These are phyloP conservation scores for Eupelmus urozonus DNA, from an alignment of 2,888 invertebrate species.

Conservation along the genomic window DNA sequence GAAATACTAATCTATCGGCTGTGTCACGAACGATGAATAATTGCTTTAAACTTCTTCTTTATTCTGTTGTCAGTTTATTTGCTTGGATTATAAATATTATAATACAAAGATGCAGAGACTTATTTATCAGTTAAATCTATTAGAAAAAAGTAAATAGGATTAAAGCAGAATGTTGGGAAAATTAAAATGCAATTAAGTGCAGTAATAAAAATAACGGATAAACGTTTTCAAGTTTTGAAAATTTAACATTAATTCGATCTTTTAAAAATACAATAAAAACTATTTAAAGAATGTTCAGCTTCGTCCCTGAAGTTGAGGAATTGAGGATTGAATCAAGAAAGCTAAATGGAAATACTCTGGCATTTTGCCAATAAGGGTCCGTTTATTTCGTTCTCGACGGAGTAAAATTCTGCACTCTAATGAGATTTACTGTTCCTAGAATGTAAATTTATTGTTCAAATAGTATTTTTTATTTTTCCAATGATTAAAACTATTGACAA, in stretches of 20 bases:
- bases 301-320: slow-evolving; percentile 10
- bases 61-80: too few species aligned
- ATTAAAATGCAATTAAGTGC: too few species aligned
- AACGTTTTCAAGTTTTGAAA: not conserved
- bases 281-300: slow-evolving; percentile 14
- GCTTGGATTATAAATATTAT: too few species aligned
- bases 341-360: slow-evolving; percentile 21
- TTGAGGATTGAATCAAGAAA: slow-evolving; percentile 20
- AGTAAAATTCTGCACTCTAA: slow-evolving; percentile 12
- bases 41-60: not conserved
- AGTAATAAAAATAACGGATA: too few species aligned
- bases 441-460: not conserved
- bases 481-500: too few species aligned
- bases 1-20: slow-evolving; percentile 15
- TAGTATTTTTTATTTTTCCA: not conserved
- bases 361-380: slow-evolving; percentile 24
- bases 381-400: slow-evolving; percentile 26
- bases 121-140: too few species aligned
- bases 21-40: not conserved
- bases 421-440: slow-evolving; percentile 6
- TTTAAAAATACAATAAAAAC: slow-evolving; percentile 2
- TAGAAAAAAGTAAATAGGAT: too few species aligned
- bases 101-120: too few species aligned
- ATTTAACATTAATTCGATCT: not conserved
- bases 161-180: too few species aligned